phyloP scores from a whole-genome alignment of 1,140 invertebrate species.

The Macrocentrus cingulum region DNA sequence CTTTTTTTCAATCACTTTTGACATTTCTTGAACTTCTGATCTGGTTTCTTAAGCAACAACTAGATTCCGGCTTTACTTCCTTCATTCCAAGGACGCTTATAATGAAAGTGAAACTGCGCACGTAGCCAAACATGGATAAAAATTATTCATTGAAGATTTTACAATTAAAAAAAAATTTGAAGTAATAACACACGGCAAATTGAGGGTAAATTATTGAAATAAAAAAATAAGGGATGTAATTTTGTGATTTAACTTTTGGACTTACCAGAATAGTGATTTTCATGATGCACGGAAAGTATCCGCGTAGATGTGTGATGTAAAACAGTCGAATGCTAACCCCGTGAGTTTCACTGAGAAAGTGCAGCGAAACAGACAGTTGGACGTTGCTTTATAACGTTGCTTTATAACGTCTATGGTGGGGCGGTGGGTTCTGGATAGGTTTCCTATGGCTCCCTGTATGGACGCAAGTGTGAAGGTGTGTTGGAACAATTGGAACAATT shows the following conservation, averaged over 20 bases:
- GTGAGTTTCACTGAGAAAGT: constrained; percentile 59
- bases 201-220: not conserved
- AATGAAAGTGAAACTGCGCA: too few relatives aligned
- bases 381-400: constrained; percentile 56
- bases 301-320: not conserved
- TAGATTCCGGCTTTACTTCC: too few relatives aligned
- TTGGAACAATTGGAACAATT: not conserved
- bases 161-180: not conserved
- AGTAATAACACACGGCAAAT: too few relatives aligned
- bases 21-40: too few relatives aligned
- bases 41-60: too few relatives aligned
- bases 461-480: constrained; percentile 4
- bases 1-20: too few relatives aligned
- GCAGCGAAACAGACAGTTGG: constrained; percentile 50
- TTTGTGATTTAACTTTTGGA: not conserved
- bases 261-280: constrained; percentile 23
- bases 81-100: too few relatives aligned
- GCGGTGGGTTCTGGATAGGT: constrained; percentile 11
- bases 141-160: too few relatives aligned
- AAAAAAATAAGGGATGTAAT: not conserved
- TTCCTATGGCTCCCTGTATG: constrained; percentile 8
- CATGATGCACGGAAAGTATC: constrained; percentile 11
- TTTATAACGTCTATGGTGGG: constrained; percentile 33
- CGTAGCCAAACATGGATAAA: too few relatives aligned
- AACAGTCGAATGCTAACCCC: constrained; percentile 41